Conservation (phyloP, 2,797 vertebrate species). For the Dendrocincla fuliginosa region DNA sequence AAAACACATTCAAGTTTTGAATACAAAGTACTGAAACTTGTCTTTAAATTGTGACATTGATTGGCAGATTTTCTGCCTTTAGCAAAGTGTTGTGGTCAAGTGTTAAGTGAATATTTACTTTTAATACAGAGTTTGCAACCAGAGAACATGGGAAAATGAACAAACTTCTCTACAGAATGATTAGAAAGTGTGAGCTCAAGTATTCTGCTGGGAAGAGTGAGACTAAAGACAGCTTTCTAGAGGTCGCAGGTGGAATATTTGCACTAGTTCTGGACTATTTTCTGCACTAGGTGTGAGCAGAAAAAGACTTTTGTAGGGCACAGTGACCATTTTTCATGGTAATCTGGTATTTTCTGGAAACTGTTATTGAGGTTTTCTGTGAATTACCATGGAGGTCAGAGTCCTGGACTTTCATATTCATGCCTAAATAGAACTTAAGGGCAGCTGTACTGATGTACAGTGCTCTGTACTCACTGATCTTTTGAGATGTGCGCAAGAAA, state of each 20-base stretch:
- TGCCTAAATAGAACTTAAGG: background rate
- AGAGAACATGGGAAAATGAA: background rate
- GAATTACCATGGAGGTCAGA: background rate
- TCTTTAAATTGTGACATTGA: background rate
- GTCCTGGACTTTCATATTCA: background rate
- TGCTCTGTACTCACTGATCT: background rate
- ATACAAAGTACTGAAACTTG: background rate
- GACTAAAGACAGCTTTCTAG: background rate
- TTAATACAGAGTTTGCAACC: background rate
- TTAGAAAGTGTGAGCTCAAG: background rate
- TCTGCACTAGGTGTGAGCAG: background rate
- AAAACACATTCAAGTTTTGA: rapidly evolving
- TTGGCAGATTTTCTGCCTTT: background rate
- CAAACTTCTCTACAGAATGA: background rate
- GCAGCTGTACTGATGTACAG: background rate
- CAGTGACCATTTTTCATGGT: background rate
- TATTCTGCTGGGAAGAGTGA: background rate
- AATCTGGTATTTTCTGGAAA: background rate
- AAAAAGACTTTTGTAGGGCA: background rate
- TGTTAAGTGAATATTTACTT: background rate
- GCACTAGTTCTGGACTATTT: background rate
- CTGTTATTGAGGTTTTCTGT: background rate
- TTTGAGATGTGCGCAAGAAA: background rate
- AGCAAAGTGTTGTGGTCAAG: background rate
- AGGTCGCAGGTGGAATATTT: background rate